Base-by-base conservation (phyloP, 1,140 invertebrate genomes). In the Drosophila subobscura region DNA sequence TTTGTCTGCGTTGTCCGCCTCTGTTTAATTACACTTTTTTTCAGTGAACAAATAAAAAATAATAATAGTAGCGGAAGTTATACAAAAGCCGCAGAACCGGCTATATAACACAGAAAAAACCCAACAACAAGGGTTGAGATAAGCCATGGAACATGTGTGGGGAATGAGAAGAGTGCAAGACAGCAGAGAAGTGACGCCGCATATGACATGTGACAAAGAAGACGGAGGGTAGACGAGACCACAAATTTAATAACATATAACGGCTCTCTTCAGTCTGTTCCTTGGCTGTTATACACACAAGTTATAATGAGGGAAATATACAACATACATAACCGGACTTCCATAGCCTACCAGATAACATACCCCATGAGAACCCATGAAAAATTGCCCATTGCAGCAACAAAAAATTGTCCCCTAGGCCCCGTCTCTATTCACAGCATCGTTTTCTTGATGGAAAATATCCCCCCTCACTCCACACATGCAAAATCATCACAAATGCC, bases 51-150 rank as follows among this genome's bases (percentile, higher is more conserved):
- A 49, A 60, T 57, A 74, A 58, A 70, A 67, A 77, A 68, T 76
- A 73, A 78, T 67, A 79, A 75, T 76, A 63, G 57, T 77, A 86
- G 81, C 80, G 80, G 80, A 85, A 86, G 81, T 85, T 77, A 75
- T 81, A 85, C 77, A 85, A 86, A 86, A 77, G 81, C 81, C 77
- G 77, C 77, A 80, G 65, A 79, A 81, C 81, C 73, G 77, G 76
- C 81, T 58, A 29, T 47, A 73, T 52, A 44, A 58, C 50, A 72
- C 59, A 68, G 44, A 50, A 63, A 50, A 57, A 20, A 25, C 37
- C 45, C 68, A 49, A 29, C 8, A 60, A 56, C 45, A 66, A 57
- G 54, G 67, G 53, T 67, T 42, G 61, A 33, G 66, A 70, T 70
- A 70, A 70, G 66, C 8, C 63, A 54, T 46, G 46, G 61, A 67